These are phyloP conservation scores for Hormaphis cornu DNA, from an alignment of 1,140 invertebrate species.

Conservation along the genomic window DNA sequence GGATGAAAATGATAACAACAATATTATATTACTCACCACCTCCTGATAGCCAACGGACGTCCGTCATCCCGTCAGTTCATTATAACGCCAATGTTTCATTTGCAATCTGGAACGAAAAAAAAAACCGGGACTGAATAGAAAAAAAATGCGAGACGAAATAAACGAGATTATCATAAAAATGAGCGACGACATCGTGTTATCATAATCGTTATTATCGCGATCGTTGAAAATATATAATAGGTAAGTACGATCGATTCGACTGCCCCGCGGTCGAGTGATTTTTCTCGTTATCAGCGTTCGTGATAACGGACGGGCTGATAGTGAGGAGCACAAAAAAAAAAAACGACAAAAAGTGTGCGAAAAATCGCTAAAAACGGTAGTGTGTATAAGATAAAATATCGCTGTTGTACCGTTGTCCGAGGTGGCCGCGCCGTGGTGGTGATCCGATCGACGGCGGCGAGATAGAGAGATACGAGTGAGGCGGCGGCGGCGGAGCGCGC, in stretches of 20 bases:
- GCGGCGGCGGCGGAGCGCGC: not conserved
- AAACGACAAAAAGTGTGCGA: too few species aligned
- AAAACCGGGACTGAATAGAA: not conserved
- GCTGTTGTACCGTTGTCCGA: slow-evolving; percentile 13
- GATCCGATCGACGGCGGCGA: not conserved
- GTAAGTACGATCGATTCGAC: too few species aligned
- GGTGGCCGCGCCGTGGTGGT: slow-evolving; percentile 7
- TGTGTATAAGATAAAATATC: too few species aligned
- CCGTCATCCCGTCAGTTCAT: slow-evolving; percentile 36
- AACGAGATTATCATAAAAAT: not conserved
- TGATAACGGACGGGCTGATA: too few species aligned
- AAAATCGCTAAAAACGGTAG: too few species aligned
- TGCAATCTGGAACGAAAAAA: slow-evolving; percentile 34
- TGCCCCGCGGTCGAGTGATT: too few species aligned
- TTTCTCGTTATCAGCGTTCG: too few species aligned
- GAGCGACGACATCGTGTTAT: not conserved
- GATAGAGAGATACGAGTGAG: not conserved
- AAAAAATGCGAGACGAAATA: not conserved
- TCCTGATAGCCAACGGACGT: slow-evolving; percentile 37
- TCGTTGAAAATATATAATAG: too few species aligned
- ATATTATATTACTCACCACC: slow-evolving; percentile 35
- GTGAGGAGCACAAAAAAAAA: too few species aligned
- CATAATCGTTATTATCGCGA: too few species aligned
- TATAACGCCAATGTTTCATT: slow-evolving; percentile 33
- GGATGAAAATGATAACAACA: not conserved